Conservation (phyloP, 2,888 invertebrate species). For the Bombylius discolor region DNA sequence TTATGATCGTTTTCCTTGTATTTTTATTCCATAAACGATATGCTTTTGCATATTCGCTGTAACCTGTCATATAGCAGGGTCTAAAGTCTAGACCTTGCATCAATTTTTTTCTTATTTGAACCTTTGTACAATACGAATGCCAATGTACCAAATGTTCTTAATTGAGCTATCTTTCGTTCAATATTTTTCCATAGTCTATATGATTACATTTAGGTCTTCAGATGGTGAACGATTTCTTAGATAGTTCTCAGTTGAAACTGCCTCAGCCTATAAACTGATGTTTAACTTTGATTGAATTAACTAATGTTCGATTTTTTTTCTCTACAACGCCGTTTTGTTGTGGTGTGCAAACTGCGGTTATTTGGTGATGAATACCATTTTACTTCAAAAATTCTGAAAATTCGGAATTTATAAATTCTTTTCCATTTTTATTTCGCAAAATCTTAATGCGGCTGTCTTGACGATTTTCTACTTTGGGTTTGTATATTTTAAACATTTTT, state of each 20-base stretch:
- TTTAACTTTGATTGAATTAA: neutral
- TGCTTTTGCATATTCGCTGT: neutral
- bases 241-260: neutral
- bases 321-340: too few species aligned
- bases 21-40: neutral
- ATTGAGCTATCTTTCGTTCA: neutral
- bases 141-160: neutral
- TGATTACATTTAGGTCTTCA: neutral
- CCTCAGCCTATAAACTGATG: neutral
- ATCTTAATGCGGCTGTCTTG: too few species aligned
- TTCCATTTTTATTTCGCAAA: too few species aligned
- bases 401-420: too few species aligned
- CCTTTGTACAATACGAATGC: neutral
- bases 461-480: too few species aligned
- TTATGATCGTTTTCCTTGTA: neutral
- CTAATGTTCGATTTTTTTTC: neutral
- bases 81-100: constrained; percentile 6
- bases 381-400: too few species aligned
- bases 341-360: too few species aligned
- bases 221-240: neutral
- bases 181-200: neutral
- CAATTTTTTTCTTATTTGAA: constrained; percentile 9
- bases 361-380: too few species aligned
- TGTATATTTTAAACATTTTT: too few species aligned
- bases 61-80: neutral